Conservation (phyloP, 2,888 invertebrate species). For the Steinernema carpocapsae region DNA sequence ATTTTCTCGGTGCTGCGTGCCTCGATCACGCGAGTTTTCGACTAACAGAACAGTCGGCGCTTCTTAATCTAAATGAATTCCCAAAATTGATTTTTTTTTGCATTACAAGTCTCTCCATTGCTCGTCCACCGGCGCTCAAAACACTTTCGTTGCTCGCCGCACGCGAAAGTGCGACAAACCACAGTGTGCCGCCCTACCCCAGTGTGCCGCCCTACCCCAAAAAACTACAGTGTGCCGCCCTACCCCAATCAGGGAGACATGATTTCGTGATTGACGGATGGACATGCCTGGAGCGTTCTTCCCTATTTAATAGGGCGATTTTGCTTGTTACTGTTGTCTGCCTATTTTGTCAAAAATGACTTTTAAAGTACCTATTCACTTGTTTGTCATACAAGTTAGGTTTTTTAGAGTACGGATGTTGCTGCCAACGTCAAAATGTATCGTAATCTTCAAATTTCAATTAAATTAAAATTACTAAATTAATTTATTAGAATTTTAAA, state of each 20-base stretch:
- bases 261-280: not conserved
- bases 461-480: not conserved
- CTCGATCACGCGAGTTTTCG: not conserved
- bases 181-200: not conserved
- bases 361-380: not conserved
- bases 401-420: too few relatives aligned
- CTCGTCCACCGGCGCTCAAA: not conserved
- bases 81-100: too few relatives aligned
- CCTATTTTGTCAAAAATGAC: not conserved
- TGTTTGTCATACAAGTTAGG: too few relatives aligned
- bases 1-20: not conserved
- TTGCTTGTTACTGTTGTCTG: not conserved
- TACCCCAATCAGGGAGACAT: not conserved
- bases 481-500: not conserved
- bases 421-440: too few relatives aligned
- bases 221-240: not conserved
- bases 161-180: not conserved
- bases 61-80: too few relatives aligned
- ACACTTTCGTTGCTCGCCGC: not conserved
- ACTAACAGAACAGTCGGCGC: too few relatives aligned
- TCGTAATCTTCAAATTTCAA: not conserved
- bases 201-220: not conserved
- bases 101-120: too few relatives aligned
- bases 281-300: not conserved
- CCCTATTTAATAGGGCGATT: not conserved